Base-by-base conservation (phyloP, 2,797 vertebrate genomes). In the Antrozous pallidus region DNA sequence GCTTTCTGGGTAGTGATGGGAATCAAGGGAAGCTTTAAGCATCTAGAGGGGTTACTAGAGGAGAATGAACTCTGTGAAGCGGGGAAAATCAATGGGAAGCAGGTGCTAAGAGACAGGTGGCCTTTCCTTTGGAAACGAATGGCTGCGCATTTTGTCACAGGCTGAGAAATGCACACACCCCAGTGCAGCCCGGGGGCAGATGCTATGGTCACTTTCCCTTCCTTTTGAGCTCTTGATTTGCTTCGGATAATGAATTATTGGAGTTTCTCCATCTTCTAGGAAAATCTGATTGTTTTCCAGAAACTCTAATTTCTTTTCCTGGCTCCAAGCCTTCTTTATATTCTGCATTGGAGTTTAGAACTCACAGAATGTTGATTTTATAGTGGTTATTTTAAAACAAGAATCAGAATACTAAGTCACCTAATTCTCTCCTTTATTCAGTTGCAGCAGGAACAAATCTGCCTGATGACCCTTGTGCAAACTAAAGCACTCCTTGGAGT, bases 31-130 rank as follows among this genome's bases (percentile, higher is more conserved):
- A 9, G 31, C n/a, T 42, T 79, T 82, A 69, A 26, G 58, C 36
- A 88, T 91, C 80, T 51, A 90, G 58, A 85, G 63, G 38, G 90
- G 40, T 67, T 63, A 75, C n/a, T 67, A 79, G n/a, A 77, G 75
- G 51, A 82, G 75, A 78, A 84, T 56, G 45, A 74, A 65, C 75
- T 67, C 71, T 67, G 61, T 38, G 36, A 89, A 94, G 75, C 26
- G 56, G 80, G 26, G 56, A 75, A 94, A 89, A 94, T 90, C 92
- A 94, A 47, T 92, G 87, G 28, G 79, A 90, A 87, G 61, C 61
- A 85, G 75, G 87, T 80, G 51, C 65, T 67, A 83, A 69, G 89
- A 89, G 77, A 93, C 47, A 94, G 65, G 20, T 94, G 87, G 85
- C 61, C 67, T 91, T 89, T 91, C 33, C 61, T 49, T 1, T 74